A percentile compares a stretch with the other conserved stretches of the same genome.
These are phyloP conservation scores for Cinclus mexicanus DNA, from an alignment of 2,113 vertebrate genomes.

Conservation along the genomic window DNA sequence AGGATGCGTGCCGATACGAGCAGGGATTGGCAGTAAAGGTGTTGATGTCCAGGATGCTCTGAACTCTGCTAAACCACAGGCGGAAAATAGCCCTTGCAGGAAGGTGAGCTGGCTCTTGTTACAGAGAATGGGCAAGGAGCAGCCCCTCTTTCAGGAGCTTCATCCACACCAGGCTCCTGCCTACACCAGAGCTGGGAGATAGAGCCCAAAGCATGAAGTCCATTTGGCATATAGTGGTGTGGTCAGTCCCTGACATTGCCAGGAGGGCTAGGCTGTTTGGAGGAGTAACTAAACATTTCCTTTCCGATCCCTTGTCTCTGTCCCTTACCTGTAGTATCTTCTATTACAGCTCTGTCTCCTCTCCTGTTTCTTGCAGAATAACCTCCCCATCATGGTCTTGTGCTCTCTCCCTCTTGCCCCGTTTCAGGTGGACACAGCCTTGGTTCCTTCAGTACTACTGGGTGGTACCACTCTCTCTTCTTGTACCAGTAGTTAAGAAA, in stretches of 20 bases:
- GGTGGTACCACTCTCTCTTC: background rate
- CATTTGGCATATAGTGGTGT: background rate
- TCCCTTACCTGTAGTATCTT: background rate
- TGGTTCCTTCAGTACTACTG: background rate
- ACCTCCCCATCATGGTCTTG: background rate
- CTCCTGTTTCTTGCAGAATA: background rate
- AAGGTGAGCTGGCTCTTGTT: background rate
- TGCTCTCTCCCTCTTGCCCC: background rate
- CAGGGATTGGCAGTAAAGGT: slow-evolving; percentile 61
- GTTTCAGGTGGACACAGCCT: background rate
- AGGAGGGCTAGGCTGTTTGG: background rate
- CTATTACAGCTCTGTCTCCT: background rate
- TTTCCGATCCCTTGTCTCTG: background rate
- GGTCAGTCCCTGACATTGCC: background rate
- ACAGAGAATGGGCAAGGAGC: background rate
- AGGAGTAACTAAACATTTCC: background rate
- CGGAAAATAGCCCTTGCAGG: background rate
- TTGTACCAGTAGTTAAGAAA: background rate
- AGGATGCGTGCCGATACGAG: slow-evolving; percentile 46
- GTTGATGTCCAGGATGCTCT: slow-evolving; percentile 52
- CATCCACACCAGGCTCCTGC: background rate
- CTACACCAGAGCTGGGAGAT: background rate
- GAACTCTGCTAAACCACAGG: slow-evolving; percentile 29
- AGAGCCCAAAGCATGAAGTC: background rate
- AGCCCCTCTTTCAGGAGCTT: background rate